Base-by-base conservation (phyloP, 2,113 vertebrate genomes). In the Neodontobutis hainanensis region DNA sequence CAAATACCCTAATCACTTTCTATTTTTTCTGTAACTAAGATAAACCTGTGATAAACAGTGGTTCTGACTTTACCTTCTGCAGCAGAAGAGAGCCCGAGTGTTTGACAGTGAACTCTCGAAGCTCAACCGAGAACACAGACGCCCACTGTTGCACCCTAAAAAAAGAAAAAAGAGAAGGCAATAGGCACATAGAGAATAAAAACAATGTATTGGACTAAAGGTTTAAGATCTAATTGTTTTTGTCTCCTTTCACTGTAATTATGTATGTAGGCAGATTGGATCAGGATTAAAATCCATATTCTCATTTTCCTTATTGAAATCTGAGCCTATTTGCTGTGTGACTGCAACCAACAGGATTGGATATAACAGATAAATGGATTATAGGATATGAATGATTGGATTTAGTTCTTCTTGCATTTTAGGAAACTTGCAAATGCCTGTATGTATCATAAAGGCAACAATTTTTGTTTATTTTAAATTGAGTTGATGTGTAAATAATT, bases 61-160 rank as follows among this genome's bases (percentile, higher is more conserved):
- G 51, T 19, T 48, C 40, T 50, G 7, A 51, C 9, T 44, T 51
- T 91, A 98, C 97, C 95, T 99, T 98, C 87, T 98, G 97, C 73
- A 99, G 73, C 56, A 98, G 82, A 42, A 93, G 91, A 46, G 95
- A 95, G 52, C 97, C 97, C 0, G 97, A 98, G 57, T 96, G 95
- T 78, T 94, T 97, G 38, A 88, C 89, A 55, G 92, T 82, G 0
- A 92, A 14, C 12, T 91, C 87, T 57, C 91, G 92, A 4, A 98
- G 83, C 64, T 96, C 88, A 61, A 52, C 75, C 50, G 95, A 92
- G 10, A 98, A 91, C 48, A 83, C 64, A 10, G 92, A 84, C 11
- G 97, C 96, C 97, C 97, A 99, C 57, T 93, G 86, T 80, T 98
- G 96, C 84, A 98, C 96, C 63, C 97, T 98, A 80, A 68, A 57